Base-by-base conservation (phyloP, 2,797 vertebrate genomes). In the Manis crassicaudata region DNA sequence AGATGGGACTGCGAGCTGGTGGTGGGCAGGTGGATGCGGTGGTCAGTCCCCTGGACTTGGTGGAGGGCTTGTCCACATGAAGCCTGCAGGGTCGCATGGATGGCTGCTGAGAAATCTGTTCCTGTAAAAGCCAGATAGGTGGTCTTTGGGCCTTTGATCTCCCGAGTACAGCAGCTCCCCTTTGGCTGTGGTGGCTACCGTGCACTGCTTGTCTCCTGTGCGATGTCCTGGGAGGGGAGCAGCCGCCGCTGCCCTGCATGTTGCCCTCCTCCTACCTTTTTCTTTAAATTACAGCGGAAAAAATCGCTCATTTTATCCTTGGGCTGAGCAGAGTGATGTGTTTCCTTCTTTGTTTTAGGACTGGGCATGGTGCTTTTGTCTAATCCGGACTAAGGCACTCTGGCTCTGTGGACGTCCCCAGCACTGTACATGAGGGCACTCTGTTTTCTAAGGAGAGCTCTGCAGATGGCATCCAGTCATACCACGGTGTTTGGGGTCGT, bases 331-430 rank as follows among this genome's bases (percentile, higher is more conserved):
- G 50, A 77, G 12, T 68, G 80, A 40, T 60, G 12, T 6, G 5
- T 91, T 96, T 87, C 79, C 83, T 85, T 89, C 62, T 92, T 14
- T 21, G 5, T 83, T 76, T 92, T 81, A 96, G 67, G 54, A 58
- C 54, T 92, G 46, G 50, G n/a, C 92, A n/a, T 90, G 50, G 91
- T 46, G 46, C 46, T 11, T 46, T 46, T 46, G 46, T 12, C 11
- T 46, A 46, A 46, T 10, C 46, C 12, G 46, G 46, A 46, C 46
- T 46, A 46, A 46, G 46, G 46, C 46, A 46, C 46, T 46, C 46
- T 11, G 46, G 46, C 46, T 46, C 46, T 46, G 46, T 46, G 46
- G 10, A 10, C 11, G 46, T 46, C 46, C 46, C 46, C 46, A 46
- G 46, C 11, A 10, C 46, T 10, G 46, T 46, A 46, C 46, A 46